Base-by-base conservation (phyloP, 92 coral and sea anemone species). In the Palythoa caribaeorum region DNA sequence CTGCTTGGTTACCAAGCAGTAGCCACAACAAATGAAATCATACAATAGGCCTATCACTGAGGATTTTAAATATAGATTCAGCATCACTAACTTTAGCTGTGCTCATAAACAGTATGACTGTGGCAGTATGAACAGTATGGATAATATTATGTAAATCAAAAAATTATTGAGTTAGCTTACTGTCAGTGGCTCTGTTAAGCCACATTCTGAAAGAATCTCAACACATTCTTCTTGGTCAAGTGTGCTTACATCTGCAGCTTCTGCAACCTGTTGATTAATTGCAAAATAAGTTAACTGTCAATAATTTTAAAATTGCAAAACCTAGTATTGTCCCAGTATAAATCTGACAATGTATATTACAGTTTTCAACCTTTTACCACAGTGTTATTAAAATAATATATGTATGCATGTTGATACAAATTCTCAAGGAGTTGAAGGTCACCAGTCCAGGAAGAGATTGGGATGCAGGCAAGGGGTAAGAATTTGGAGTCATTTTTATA, bases 191-290 rank as follows among this genome's bases (percentile, higher is more conserved):
- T 87, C 90, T 76, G 90, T 87, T 38, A 87, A 77, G 59, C 90
- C 90, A 88, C 90, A 88, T 72, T 80, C 90, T 10, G 87, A 88
- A 40, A 88, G 19, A 15, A 88, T 50, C 55, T 87, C 73, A 2
- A 85, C 51, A 85, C 89, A 85, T 38, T 74, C 89, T 47, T 73
- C 83, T 44, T 73, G n/a, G 36, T 85, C 89, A 19, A 85, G 71
- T 38, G 65, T 73, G 19, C 66, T 14, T 47, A 85, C 89, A 73
- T 85, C 81, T 73, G 66, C 89, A 73, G 71, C 72, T 73, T 54
- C 54, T 38, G 78, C 89, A 50, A 85, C 83, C 89, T 85, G 71
- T 44, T 75, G 79, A 36, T 28, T 38, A 69, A 20, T 16, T 69
- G 73, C 65, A 57, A 14, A 57, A 57, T 17, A 57, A 57, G 65